Evolutionary conservation across 2,797 vertebrate genomes (phyloP).

Genomic region (Enteromius treurensis): DNA sequence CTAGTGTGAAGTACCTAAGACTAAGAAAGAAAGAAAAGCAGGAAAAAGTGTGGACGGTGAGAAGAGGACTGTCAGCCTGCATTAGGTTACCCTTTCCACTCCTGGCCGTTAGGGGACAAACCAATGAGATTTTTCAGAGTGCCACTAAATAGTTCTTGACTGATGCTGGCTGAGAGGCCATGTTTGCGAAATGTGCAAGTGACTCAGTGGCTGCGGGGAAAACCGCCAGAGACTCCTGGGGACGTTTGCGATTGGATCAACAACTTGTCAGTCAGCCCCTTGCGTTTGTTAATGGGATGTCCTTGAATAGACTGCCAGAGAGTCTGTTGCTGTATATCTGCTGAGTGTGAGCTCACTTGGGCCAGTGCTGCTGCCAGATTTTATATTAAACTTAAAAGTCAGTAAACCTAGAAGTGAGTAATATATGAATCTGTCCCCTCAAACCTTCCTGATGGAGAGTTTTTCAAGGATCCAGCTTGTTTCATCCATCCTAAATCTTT

Average conservation of each 20-base stretch:
- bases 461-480: slow-evolving; percentile 1
- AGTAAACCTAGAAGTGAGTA: background rate
- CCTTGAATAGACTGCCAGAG: slow-evolving; percentile 42
- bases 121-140: slow-evolving; percentile 43
- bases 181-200: slow-evolving; percentile 46
- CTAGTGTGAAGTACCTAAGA: slow-evolving; percentile 10
- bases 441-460: background rate
- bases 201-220: slow-evolving; percentile 45
- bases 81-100: slow-evolving; percentile 46
- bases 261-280: slow-evolving; percentile 50
- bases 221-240: slow-evolving; percentile 44
- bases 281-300: slow-evolving; percentile 40
- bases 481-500: background rate
- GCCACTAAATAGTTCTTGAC: slow-evolving; percentile 45
- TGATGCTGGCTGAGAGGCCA: slow-evolving; percentile 47
- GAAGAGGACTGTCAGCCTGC: slow-evolving; percentile 47
- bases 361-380: slow-evolving; percentile 31
- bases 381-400: slow-evolving; percentile 2
- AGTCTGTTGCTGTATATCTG: slow-evolving; percentile 27
- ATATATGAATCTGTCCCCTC: background rate
- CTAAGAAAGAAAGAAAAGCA: background rate
- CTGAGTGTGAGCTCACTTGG: slow-evolving; percentile 24
- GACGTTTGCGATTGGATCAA: slow-evolving; percentile 56
- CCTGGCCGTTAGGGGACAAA: slow-evolving; percentile 52
- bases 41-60: slow-evolving; percentile 27